Conservation (phyloP, 2,888 invertebrate genomes). For the Polydesmus complanatus region DNA sequence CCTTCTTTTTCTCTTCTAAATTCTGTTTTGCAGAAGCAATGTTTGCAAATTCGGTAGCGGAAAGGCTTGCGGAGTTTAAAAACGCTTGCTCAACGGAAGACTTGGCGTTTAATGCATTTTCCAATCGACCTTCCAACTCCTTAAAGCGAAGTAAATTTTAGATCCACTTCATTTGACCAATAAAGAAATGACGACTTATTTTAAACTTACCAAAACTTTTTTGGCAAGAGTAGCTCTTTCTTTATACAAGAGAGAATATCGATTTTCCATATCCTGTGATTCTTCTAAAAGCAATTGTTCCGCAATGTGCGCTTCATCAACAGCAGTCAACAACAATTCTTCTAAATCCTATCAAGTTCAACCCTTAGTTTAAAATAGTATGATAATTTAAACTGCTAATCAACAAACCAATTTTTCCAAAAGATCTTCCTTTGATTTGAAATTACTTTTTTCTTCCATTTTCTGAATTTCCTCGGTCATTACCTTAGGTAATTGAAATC, state of each 20-base stretch:
- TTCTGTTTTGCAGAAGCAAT: neutral
- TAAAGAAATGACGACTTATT: neutral
- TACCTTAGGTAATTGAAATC: no score
- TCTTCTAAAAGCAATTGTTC: neutral
- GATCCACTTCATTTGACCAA: neutral
- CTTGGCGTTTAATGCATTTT: neutral
- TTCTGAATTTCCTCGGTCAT: no score
- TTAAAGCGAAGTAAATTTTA: neutral
- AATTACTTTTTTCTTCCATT: no score
- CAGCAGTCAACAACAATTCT: constrained; percentile 16
- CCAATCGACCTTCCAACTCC: neutral
- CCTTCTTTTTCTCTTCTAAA: neutral
- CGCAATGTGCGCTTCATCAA: neutral
- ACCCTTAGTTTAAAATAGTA: no score
- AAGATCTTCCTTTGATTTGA: no score
- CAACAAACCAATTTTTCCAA: no score
- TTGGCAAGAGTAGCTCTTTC: constrained; percentile 9
- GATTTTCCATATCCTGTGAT: constrained; percentile 7
- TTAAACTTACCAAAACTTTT: neutral
- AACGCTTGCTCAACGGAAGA: neutral
- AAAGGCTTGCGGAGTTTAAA: neutral
- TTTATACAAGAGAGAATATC: constrained; percentile 18
- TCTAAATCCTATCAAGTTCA: no score
- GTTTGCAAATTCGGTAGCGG: neutral
- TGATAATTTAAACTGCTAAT: no score